Base-by-base conservation (phyloP, 2,797 vertebrate species). In the Pangasius larnaudii region DNA sequence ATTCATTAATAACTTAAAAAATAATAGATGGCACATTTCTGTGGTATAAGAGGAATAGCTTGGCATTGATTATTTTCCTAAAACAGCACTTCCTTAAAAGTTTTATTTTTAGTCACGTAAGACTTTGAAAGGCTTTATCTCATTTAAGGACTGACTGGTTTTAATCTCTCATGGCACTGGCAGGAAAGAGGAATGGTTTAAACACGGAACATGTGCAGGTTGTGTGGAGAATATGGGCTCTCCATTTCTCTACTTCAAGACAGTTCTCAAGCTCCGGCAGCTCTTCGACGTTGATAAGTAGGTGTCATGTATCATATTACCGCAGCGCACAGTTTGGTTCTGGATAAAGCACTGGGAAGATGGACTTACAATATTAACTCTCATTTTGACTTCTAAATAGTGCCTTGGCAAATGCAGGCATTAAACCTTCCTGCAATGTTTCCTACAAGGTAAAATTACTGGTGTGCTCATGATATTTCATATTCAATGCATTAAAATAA, bases 181-280 rank as follows among this genome's bases (percentile, higher is more conserved):
- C 90, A 96, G 96, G 96, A 93, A 2, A 14, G 88, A 95, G 0
- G 96, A 97, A 87, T 97, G 96, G 96, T 8, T 77, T 18, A 96
- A 96, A 90, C 96, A 97, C 0, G 96, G 96, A 0, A 92, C 85
- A 0, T 95, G 95, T n/a, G 96, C 95, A 0, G 95, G 92, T 0
- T 96, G 95, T 13, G 89, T 93, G 0, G 95, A 96, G 67, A 93
- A 90, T 1, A 85, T 95, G 65, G 93, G 94, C 80, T 95, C 92
- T 24, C 94, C 92, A 0, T 61, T 90, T 0, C 91, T 87, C 49
- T 95, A 93, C 88, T 95, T 95, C 86, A 85, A 91, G 82, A 89
- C 89, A 0, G 90, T 92, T 58, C 92, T 95, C 1, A 92, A 93
- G 74, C 94, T 95, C 0, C 88, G 88, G 24, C 49, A 42, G 13